A percentile compares a stretch with the other conserved stretches of the same genome.
These are phyloP conservation scores for Trichonephila inaurata DNA, from an alignment of 1,140 invertebrate genomes.

Conservation along the genomic window DNA sequence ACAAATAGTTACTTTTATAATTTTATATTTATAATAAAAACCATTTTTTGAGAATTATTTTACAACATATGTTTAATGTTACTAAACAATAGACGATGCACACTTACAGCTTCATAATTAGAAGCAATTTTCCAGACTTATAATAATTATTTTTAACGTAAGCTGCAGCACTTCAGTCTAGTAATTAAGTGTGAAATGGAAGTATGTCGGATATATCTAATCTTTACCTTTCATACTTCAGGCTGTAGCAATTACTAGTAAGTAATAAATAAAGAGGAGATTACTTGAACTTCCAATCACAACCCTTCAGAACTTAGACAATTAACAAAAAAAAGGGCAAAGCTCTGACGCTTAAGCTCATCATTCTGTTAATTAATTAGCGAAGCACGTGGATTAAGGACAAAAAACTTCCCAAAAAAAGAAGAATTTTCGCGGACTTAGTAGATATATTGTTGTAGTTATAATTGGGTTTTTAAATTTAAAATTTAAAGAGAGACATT, in stretches of 20 bases:
- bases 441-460: not conserved
- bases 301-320: not conserved
- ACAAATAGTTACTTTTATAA: too few relatives aligned
- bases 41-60: too few relatives aligned
- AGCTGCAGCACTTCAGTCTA: not conserved
- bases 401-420: too few relatives aligned
- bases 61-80: too few relatives aligned
- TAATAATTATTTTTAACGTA: not conserved
- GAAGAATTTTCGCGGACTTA: too few relatives aligned
- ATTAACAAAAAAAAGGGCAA: not conserved
- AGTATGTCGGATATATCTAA: not conserved
- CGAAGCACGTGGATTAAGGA: too few relatives aligned
- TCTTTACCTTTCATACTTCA: conserved; percentile 14
- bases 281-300: not conserved
- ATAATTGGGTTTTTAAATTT: conserved; percentile 1
- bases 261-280: not conserved
- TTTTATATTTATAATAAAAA: too few relatives aligned
- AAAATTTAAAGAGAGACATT: too few relatives aligned
- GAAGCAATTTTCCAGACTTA: not conserved
- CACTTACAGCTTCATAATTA: not conserved
- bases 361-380: conserved; percentile 45
- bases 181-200: conserved; percentile 28
- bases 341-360: not conserved
- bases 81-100: too few relatives aligned
- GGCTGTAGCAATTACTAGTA: not conserved